These are phyloP conservation scores for Parus major DNA, from an alignment of 2,113 vertebrate genomes.

Conservation along the genomic window DNA sequence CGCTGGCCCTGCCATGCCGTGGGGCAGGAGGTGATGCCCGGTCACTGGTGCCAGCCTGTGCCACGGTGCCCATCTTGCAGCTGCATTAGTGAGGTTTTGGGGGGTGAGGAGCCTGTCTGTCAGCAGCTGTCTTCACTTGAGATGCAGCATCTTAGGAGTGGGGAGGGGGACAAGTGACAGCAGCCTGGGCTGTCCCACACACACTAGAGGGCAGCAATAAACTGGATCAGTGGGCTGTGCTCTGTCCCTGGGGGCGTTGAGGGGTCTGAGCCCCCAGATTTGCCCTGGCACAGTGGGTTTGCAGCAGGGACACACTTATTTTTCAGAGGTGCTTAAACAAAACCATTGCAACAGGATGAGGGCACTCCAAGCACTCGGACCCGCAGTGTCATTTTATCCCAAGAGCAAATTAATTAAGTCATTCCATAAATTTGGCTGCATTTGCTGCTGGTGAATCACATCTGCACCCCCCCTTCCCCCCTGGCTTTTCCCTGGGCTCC, in stretches of 20 bases:
- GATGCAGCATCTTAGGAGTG: rapidly evolving
- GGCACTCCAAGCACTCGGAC: background rate
- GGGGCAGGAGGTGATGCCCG: background rate
- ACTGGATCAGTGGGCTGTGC: background rate
- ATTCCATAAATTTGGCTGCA: background rate
- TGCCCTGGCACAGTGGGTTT: rapidly evolving
- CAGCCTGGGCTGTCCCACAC: background rate
- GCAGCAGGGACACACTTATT: rapidly evolving
- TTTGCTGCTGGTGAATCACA: background rate
- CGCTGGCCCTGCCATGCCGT: rapidly evolving
- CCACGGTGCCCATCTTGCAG: rapidly evolving
- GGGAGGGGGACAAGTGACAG: background rate
- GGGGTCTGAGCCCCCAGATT: background rate
- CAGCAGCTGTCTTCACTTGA: background rate
- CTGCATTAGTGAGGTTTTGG: background rate
- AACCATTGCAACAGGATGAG: background rate
- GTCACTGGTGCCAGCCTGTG: background rate
- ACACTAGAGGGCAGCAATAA: conserved; percentile 70
- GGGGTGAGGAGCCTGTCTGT: background rate
- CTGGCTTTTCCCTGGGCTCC: background rate
- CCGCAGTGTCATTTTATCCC: background rate
- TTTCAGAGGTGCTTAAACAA: background rate
- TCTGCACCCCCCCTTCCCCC: background rate
- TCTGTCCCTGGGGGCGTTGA: rapidly evolving
- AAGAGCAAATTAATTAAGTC: conserved; percentile 20